Evolutionary conservation across 2,888 invertebrate genomes (phyloP).

Genomic region (Leptinotarsa rubiginosa): DNA sequence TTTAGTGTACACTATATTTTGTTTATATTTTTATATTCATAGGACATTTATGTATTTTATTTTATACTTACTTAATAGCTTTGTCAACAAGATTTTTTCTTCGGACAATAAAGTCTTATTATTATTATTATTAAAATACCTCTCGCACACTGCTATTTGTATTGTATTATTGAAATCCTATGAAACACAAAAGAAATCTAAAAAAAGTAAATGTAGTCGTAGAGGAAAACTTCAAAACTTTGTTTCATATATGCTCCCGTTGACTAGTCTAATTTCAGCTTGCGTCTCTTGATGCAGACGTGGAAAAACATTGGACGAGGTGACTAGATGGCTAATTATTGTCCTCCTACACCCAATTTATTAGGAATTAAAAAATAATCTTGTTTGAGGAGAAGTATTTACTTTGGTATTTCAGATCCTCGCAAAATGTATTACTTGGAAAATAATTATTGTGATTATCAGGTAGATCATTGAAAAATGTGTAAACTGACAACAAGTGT

Average conservation of each 20-base stretch:
- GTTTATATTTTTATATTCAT: too few species aligned
- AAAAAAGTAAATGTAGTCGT: too few species aligned
- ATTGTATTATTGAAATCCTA: too few species aligned
- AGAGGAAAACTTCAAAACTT: background rate
- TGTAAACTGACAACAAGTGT: too few species aligned
- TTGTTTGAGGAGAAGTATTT: background rate
- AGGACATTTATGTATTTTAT: too few species aligned
- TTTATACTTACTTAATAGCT: too few species aligned
- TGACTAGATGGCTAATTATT: constrained; percentile 34
- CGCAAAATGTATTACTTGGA: background rate
- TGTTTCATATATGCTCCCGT: background rate
- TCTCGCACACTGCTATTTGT: too few species aligned
- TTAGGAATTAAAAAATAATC: constrained; percentile 26
- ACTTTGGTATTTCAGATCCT: background rate
- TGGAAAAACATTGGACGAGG: constrained; percentile 10
- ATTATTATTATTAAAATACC: too few species aligned
- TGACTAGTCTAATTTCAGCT: constrained; percentile 3
- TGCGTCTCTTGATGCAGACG: background rate
- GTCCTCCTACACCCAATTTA: constrained; percentile 44
- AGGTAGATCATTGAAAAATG: background rate
- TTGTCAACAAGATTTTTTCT: too few species aligned
- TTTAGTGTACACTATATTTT: too few species aligned
- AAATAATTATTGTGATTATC: background rate
- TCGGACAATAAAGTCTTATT: too few species aligned
- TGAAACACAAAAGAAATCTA: too few species aligned